A percentile compares a stretch with the other conserved stretches of the same genome.
phyloP scores from a whole-genome alignment of 2,888 invertebrate species.

The Tillus elongatus region DNA sequence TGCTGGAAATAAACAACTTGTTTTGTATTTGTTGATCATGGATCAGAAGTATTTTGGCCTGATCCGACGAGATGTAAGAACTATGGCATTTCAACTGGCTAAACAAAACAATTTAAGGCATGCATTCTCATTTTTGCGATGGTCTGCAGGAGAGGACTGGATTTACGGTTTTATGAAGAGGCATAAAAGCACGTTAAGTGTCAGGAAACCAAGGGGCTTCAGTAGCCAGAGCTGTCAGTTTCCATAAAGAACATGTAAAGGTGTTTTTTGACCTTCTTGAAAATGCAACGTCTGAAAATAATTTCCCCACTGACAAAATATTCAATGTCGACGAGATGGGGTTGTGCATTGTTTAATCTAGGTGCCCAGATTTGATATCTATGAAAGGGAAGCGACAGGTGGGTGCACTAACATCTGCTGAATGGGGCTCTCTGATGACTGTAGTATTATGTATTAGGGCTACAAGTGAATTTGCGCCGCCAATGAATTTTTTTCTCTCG shows the following conservation, averaged over 20 bases:
- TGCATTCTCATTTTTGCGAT: conserved; percentile 13
- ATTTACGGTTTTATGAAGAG: conserved; percentile 14
- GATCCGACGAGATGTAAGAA: conserved; percentile 15
- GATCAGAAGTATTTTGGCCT: conserved; percentile 16
- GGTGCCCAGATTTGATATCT: conserved; percentile 10
- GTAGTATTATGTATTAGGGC: conserved; percentile 11
- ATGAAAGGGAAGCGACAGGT: too few species aligned
- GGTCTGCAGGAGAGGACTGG: conserved; percentile 18
- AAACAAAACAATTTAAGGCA: conserved; percentile 15
- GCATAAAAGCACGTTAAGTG: conserved; percentile 15
- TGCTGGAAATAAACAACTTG: conserved; percentile 12
- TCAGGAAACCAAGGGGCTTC: conserved; percentile 18
- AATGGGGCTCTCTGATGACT: too few species aligned
- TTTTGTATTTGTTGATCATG: conserved; percentile 13
- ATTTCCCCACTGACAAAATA: conserved; percentile 12
- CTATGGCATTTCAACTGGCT: conserved; percentile 16
- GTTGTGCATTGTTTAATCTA: conserved; percentile 13
- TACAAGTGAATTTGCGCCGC: conserved; percentile 10
- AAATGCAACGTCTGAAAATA: conserved; percentile 10
- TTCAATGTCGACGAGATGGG: conserved; percentile 15
- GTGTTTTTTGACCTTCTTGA: conserved; percentile 15
- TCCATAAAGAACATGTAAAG: conserved; percentile 13
- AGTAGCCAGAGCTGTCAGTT: conserved; percentile 14
- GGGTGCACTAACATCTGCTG: too few species aligned
- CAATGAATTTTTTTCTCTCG: conserved; percentile 8